Conservation (phyloP, 1,140 invertebrate genomes). For the Heliconius eleuchia region DNA sequence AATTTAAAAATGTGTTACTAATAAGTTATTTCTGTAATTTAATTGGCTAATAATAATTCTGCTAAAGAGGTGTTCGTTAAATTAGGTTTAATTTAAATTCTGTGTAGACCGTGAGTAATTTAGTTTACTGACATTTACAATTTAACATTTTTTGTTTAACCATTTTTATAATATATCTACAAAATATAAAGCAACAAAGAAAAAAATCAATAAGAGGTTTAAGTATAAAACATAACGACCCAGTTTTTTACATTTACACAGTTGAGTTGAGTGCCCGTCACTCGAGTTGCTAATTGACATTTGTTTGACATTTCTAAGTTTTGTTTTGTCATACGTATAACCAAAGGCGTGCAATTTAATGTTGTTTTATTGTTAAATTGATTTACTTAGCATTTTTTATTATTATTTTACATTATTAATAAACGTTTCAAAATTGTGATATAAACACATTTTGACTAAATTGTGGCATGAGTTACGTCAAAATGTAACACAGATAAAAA, state of each 20-base stretch:
- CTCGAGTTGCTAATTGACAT: slow-evolving; percentile 36
- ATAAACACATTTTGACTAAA: not conserved
- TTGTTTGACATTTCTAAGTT: slow-evolving; percentile 34
- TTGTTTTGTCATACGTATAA: slow-evolving; percentile 16
- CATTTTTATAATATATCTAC: not conserved
- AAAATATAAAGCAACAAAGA: not conserved
- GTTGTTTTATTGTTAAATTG: not conserved
- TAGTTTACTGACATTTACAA: too few species aligned
- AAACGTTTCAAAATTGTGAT: not conserved
- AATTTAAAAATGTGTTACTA: not conserved
- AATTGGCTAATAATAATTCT: too few species aligned
- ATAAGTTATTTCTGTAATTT: too few species aligned
- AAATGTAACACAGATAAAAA: too few species aligned
- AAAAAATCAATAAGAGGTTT: not conserved
- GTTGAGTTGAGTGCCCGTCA: slow-evolving; percentile 19
- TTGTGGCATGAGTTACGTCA: too few species aligned
- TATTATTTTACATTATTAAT: not conserved
- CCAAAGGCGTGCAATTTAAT: not conserved
- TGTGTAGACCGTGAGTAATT: too few species aligned
- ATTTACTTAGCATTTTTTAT: not conserved
- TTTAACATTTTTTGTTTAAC: not conserved
- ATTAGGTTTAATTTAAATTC: too few species aligned
- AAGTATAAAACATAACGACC: slow-evolving; percentile 24
- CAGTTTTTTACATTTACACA: slow-evolving; percentile 29
- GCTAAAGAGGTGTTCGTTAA: too few species aligned